Base-by-base conservation (phyloP, 2,113 vertebrate species). In the Mugil cephalus region DNA sequence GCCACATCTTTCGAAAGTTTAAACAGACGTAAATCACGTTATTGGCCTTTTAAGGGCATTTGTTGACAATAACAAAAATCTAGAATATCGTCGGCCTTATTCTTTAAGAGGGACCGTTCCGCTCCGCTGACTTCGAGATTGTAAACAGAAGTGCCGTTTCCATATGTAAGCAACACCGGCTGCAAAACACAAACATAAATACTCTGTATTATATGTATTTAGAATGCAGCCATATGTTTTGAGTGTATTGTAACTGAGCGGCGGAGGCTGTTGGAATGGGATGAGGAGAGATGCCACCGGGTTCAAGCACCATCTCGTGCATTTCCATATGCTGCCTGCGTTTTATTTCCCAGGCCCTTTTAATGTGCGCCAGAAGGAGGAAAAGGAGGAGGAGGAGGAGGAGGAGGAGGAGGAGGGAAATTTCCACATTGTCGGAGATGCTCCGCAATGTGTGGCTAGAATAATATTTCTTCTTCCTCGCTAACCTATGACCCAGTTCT, bases 91-190 rank as follows among this genome's bases (percentile, higher is more conserved):
- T 13, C 65, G 21, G 19, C 30, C 10, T 74, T 10, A 52, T 50
- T 61, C 51, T 54, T 65, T 45, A 45, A 15, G 24, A 79, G 48
- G 45, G 71, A 61, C 56, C 9, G 82, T 61, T 80, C 68, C 63
- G 56, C 73, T 85, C 51, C 77, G 45, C 11, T 72, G 69, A 84
- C 78, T 83, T 56, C 4, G 5, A 48, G 72, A 80, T 53, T 76
- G 83, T 83, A 81, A 85, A 87, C 83, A 86, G 40, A 69, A 67
- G 53, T 69, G 77, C n/a, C 58, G 24, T 54, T 77, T 18, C 14
- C 68, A 21, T 43, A 51, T 50, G 8, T 38, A 47, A 61, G 45
- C 46, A 71, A 30, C 38, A 42, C 11, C 60, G 79, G 69, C 73
- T 69, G 47, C 38, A 39, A 55, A 62, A 51, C 48, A 72, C 34